phyloP scores from a whole-genome alignment of 2,888 invertebrate species.

The Phrixothrix hirtus region DNA sequence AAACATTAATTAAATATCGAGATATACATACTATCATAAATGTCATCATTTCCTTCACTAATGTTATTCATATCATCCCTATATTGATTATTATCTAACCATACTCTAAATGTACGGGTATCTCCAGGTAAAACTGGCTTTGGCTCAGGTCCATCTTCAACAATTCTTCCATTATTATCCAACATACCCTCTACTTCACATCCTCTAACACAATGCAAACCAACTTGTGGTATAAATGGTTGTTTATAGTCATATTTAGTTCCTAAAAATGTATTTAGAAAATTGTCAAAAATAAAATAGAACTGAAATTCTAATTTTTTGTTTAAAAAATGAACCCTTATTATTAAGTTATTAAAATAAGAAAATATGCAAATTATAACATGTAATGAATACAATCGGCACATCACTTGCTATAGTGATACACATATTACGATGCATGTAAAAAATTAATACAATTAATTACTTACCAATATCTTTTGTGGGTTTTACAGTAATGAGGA shows the following conservation, averaged over 20 bases:
- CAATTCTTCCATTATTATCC: conserved; percentile 91
- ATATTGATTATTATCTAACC: conserved; percentile 97
- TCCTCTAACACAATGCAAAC: conserved; percentile 88
- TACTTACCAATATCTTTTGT: conserved; percentile 74
- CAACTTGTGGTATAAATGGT: conserved; percentile 91
- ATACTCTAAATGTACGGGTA: conserved; percentile 87
- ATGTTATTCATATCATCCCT: conserved; percentile 85
- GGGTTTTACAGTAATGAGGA: conserved; percentile 90
- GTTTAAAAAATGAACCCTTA: too few relatives aligned
- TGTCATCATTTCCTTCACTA: conserved; percentile 77
- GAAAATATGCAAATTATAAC: too few relatives aligned
- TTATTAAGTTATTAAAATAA: too few relatives aligned
- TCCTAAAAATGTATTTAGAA: conserved; percentile 54
- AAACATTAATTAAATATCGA: too few relatives aligned
- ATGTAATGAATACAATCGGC: too few relatives aligned
- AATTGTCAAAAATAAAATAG: too few relatives aligned
- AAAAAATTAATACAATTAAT: neutral
- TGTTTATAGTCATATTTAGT: conserved; percentile 80
- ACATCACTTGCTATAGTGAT: too few relatives aligned
- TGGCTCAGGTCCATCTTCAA: conserved; percentile 94
- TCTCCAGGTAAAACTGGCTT: conserved; percentile 86
- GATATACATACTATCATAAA: conserved; percentile 51
- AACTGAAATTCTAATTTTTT: too few relatives aligned
- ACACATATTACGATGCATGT: too few relatives aligned
- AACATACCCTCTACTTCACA: conserved; percentile 99